Evolutionary conservation across 2,113 vertebrate species (phyloP).

Genomic region (Thermophis baileyi): DNA sequence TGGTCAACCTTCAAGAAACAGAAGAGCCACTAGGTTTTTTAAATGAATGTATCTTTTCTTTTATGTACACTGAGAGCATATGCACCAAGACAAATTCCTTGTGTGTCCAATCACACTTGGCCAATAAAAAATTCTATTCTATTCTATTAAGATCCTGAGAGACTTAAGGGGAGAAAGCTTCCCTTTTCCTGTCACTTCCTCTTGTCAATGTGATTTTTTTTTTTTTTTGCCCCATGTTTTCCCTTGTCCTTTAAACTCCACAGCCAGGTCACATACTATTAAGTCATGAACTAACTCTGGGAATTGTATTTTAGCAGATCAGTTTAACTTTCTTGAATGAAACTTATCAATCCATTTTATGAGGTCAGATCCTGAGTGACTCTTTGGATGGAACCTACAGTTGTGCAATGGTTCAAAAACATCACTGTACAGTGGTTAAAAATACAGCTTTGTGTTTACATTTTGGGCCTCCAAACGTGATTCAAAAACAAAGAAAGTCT

Average conservation of each 20-base stretch:
- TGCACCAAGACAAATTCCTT: no score
- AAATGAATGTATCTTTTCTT: no score
- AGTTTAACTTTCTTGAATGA: neutral
- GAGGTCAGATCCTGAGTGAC: neutral
- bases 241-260: neutral
- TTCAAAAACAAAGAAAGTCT: neutral
- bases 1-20: neutral
- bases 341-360: neutral
- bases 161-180: neutral
- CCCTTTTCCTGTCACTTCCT: neutral
- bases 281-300: neutral
- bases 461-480: neutral
- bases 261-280: neutral
- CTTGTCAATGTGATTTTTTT: neutral
- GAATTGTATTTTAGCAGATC: neutral
- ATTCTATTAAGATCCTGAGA: neutral
- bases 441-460: neutral
- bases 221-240: neutral
- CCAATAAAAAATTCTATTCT: no score
- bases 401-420: neutral
- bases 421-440: neutral
- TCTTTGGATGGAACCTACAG: neutral
- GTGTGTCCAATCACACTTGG: no score
- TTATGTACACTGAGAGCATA: no score
- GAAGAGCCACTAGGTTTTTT: neutral